phyloP scores from a whole-genome alignment of 2,113 vertebrate species.

The Rostratula benghalensis region DNA sequence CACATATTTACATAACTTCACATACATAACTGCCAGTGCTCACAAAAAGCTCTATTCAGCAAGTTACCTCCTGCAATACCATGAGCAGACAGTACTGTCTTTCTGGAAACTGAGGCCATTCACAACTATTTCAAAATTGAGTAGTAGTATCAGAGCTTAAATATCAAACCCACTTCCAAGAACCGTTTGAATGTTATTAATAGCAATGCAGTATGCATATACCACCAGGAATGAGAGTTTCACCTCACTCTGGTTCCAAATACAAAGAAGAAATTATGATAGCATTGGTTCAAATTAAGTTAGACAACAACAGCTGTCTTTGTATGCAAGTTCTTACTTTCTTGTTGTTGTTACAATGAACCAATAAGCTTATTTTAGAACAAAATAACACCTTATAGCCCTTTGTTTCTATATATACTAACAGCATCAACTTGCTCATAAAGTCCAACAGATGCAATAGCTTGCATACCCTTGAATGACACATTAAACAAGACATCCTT shows the following conservation, averaged over 20 bases:
- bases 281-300: not conserved
- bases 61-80: not conserved
- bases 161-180: not conserved
- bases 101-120: not conserved
- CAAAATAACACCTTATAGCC: not conserved
- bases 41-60: not conserved
- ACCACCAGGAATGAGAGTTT: not conserved
- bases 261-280: not conserved
- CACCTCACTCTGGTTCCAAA: not conserved
- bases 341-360: not conserved
- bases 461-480: not conserved
- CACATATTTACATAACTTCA: not conserved
- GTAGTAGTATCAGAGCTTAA: not conserved
- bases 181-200: not conserved
- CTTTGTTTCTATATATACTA: not conserved
- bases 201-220: not conserved
- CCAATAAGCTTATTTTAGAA: not conserved
- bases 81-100: not conserved
- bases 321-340: not conserved
- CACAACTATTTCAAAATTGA: not conserved
- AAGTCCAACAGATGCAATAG: not conserved
- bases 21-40: not conserved
- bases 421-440: not conserved
- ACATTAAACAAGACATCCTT: not conserved
- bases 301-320: not conserved